Evolutionary conservation across 1,140 invertebrate species (phyloP).

Genomic region (Pentalonia nigronervosa): DNA sequence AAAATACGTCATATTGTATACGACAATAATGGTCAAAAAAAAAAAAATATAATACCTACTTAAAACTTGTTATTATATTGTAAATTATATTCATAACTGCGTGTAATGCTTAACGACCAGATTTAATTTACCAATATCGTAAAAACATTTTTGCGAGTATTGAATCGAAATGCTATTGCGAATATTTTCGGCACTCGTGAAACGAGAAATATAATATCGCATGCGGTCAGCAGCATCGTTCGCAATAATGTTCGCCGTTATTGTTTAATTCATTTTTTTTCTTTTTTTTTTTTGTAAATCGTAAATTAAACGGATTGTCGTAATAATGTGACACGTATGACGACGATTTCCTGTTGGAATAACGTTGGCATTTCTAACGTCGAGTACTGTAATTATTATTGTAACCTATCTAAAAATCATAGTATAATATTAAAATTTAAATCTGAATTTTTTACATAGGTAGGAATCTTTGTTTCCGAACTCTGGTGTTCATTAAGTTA

Average conservation of each 20-base stretch:
- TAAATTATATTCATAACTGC: not conserved
- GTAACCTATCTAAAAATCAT: not conserved
- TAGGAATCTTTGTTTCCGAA: no score
- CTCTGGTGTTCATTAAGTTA: not conserved
- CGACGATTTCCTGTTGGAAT: not conserved
- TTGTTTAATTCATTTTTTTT: not conserved
- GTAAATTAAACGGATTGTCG: not conserved
- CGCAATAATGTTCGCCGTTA: not conserved
- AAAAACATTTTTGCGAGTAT: no score
- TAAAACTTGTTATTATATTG: not conserved
- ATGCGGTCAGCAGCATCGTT: no score
- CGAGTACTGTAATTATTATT: not conserved
- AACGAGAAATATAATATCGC: not conserved
- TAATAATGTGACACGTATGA: not conserved
- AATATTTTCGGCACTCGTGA: not conserved
- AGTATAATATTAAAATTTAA: not conserved
- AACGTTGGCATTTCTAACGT: not conserved
- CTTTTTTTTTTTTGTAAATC: not conserved
- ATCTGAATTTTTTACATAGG: not conserved
- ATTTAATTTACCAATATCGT: no score
- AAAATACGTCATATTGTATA: not conserved
- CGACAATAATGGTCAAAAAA: not conserved
- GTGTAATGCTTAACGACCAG: no score
- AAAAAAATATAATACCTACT: fast-evolving
- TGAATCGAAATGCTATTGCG: no score